These are phyloP conservation scores for Athene cunicularia DNA, from an alignment of 2,113 vertebrate genomes.

Conservation along the genomic window DNA sequence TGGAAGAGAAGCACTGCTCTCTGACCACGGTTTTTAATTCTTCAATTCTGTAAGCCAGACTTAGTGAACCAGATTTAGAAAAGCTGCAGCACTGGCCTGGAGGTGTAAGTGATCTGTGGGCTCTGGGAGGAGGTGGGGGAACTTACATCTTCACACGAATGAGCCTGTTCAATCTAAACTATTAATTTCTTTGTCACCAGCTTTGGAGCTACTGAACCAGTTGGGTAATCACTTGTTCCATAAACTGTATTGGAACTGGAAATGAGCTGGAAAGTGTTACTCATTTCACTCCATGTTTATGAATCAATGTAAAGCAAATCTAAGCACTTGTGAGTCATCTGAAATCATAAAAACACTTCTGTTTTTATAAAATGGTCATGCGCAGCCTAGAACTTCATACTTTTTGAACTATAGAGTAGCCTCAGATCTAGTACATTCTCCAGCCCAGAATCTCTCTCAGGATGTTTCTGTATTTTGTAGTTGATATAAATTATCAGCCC, in stretches of 20 bases:
- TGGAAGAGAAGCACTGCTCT: background rate
- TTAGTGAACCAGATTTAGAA: background rate
- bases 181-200: background rate
- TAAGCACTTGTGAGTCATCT: background rate
- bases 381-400: background rate
- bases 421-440: background rate
- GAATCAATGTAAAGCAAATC: background rate
- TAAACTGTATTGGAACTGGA: background rate
- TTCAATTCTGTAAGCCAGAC: background rate
- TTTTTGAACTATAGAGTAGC: background rate
- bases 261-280: background rate
- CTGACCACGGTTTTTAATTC: background rate
- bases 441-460: background rate
- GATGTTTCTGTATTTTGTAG: background rate
- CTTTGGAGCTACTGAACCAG: background rate
- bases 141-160: background rate
- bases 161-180: background rate
- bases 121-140: background rate
- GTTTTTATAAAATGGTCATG: background rate
- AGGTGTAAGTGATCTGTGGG: background rate
- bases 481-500: rapidly evolving
- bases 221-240: background rate
- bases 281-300: background rate
- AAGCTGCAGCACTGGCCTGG: background rate
- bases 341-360: background rate